Evolutionary conservation across 2,888 invertebrate species (phyloP).

Genomic region (Acleris laterana): DNA sequence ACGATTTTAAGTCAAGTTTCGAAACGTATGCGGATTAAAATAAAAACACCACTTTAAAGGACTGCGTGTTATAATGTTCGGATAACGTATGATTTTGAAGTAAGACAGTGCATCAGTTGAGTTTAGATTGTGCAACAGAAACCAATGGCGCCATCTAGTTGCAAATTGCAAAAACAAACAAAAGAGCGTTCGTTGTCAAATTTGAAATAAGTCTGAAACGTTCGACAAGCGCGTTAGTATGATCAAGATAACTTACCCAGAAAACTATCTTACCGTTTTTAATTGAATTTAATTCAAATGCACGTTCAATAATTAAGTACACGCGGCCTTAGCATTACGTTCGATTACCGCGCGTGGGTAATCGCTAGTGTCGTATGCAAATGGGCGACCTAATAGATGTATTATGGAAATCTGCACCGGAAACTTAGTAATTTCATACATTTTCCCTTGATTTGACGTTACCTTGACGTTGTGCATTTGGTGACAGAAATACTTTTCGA

Average conservation of each 20-base stretch:
- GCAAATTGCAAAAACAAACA: too few relatives aligned
- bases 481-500: conserved; percentile 9
- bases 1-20: too few relatives aligned
- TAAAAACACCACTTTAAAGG: too few relatives aligned
- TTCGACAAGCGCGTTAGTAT: not conserved
- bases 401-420: conserved; percentile 64
- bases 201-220: too few relatives aligned
- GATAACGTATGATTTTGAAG: too few relatives aligned
- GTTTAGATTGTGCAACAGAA: too few relatives aligned
- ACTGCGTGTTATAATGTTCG: too few relatives aligned
- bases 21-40: too few relatives aligned
- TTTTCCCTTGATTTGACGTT: conserved; percentile 41
- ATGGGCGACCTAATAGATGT: conserved; percentile 50
- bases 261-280: not conserved
- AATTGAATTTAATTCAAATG: conserved; percentile 26
- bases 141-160: too few relatives aligned
- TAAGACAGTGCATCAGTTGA: too few relatives aligned
- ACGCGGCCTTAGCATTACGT: conserved; percentile 42
- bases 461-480: conserved; percentile 21
- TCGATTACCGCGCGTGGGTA: conserved; percentile 39
- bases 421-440: conserved; percentile 62
- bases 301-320: conserved; percentile 47
- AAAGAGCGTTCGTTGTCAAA: too few relatives aligned
- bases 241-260: not conserved
- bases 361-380: conserved; percentile 54